Evolutionary conservation across 2,113 vertebrate species (phyloP).

Genomic region (Amphiprion ocellaris): DNA sequence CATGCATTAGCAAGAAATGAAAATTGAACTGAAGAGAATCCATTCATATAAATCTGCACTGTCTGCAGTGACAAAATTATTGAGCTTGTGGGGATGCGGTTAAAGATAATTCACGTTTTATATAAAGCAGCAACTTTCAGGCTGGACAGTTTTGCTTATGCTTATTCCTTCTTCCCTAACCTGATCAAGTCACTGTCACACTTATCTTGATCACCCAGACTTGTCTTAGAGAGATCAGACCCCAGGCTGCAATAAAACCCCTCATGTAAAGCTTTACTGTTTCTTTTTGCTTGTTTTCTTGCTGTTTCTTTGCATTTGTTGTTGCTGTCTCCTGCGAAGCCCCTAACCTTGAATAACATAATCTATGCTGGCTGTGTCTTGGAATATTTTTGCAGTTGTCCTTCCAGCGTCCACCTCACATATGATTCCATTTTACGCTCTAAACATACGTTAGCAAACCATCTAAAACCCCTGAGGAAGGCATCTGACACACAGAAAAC

Average conservation of each 20-base stretch:
- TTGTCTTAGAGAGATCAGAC: constrained; percentile 8
- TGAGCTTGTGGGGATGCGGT: not conserved
- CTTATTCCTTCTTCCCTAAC: not conserved
- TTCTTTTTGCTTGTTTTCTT: not conserved
- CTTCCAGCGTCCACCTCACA: not conserved
- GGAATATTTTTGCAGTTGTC: not conserved
- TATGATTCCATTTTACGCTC: not conserved
- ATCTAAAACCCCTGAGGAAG: too few species aligned
- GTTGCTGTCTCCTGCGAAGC: not conserved
- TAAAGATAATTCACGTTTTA: not conserved
- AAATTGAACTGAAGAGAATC: not conserved
- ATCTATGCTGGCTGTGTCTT: not conserved
- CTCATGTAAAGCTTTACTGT: not conserved
- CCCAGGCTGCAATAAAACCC: constrained; percentile 1
- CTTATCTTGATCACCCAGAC: too few species aligned
- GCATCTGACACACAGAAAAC: too few species aligned
- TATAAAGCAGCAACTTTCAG: not conserved
- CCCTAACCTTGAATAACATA: not conserved
- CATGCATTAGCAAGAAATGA: not conserved
- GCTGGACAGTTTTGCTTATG: not conserved
- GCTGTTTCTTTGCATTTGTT: not conserved
- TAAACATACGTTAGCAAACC: too few species aligned
- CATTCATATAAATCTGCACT: not conserved
- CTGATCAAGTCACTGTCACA: not conserved
- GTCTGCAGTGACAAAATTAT: not conserved